phyloP scores from a whole-genome alignment of 2,888 invertebrate genomes.

The Zele albiditarsus region DNA sequence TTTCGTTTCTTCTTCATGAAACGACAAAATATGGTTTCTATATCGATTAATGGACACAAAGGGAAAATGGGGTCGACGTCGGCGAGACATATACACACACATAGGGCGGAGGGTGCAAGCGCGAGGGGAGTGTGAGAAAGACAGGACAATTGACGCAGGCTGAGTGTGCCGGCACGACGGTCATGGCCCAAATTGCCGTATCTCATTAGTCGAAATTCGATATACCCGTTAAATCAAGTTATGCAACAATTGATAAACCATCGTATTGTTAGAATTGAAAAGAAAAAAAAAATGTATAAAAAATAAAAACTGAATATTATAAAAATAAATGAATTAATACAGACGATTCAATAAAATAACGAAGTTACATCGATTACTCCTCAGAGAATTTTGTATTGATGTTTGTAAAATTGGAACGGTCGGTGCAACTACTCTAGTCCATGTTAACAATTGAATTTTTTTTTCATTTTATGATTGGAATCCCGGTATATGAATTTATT shows the following conservation, averaged over 20 bases:
- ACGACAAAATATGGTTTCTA: neutral
- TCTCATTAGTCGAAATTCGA: conserved; percentile 27
- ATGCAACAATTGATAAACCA: neutral
- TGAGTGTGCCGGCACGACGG: conserved; percentile 5
- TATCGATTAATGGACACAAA: neutral
- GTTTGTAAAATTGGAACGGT: neutral
- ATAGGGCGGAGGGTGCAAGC: neutral
- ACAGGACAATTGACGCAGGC: conserved; percentile 20
- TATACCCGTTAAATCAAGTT: conserved; percentile 1
- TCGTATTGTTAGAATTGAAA: neutral
- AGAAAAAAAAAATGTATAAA: neutral
- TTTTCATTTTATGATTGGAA: neutral
- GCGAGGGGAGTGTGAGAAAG: neutral
- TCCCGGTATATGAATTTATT: no score
- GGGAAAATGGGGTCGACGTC: neutral
- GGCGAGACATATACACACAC: neutral
- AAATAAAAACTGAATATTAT: neutral
- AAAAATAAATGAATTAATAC: neutral
- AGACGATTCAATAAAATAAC: neutral
- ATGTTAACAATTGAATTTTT: neutral
- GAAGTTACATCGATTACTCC: no score
- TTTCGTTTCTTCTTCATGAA: no score
- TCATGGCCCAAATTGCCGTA: conserved; percentile 25
- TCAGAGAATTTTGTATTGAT: no score
- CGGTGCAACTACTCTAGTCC: neutral